Evolutionary conservation across 2,113 vertebrate species (phyloP), one percentile per base, ranked within the genome.

Genomic region (Centropus unirufus): DNA sequence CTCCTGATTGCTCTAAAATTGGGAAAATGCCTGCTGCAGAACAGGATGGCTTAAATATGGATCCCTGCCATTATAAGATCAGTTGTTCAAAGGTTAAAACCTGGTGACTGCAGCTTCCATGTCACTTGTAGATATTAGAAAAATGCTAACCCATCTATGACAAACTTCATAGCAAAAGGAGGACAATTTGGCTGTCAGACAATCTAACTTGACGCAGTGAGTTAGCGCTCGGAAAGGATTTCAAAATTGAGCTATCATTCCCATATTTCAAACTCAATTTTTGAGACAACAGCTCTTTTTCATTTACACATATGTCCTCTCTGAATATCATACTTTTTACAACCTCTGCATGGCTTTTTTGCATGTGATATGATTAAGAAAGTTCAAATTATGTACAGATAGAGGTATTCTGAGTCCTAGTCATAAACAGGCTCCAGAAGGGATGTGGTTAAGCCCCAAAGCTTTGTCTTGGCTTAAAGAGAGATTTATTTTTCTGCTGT

Each of bases 401-500:
- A 57, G 39, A 73, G 6, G 5, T 67, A 66, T 76, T 40, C 27
- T 47, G 29, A 73, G 23, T 66, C 34, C 20, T 15, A 46, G 34
- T 17, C 77, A 82, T 40, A 91, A 87, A 44, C 32, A 91, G 32
- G 39, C 49, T 82, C 52, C 89, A 91, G 72, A 66, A 88, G 34
- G 51, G 34, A 76, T 2, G 2, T 0, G 2, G 44, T 62, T 85
- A 95, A 91, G 67, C 51, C 14, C 15, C 75, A 83, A 77, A 64
- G 59, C 80, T 91, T 85, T 88, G 47, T 81, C 79, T 90, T 74
- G 55, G 85, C 59, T 92, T 94, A 92, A 80, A 86, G 39, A 84
- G 22, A 90, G 42, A 32, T 51, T 47, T 8, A 29, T 47, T 58
- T 79, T 61, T 55, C 39, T 77, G n/a, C 55, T 93, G 6, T 55